Evolutionary conservation across 2,797 vertebrate genomes (phyloP).

Genomic region (Pteropus rufus): DNA sequence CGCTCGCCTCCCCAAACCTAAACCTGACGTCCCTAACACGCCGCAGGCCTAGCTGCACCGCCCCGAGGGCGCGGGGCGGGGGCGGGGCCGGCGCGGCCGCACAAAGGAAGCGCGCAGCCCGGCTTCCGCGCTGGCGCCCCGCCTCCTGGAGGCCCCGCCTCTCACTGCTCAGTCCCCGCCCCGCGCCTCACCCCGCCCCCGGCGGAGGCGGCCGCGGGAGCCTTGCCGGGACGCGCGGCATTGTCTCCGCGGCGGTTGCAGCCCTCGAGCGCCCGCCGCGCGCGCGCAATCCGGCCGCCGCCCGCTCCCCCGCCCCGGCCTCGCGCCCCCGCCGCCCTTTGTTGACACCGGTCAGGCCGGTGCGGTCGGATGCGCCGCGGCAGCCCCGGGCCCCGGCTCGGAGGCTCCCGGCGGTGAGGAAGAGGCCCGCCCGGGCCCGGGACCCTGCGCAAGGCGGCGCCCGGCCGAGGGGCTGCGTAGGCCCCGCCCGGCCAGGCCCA

Average conservation of each 20-base stretch:
- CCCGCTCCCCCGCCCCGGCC: slow-evolving; percentile 51
- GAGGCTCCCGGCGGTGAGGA: slow-evolving; percentile 72
- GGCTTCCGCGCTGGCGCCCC: slow-evolving; percentile 32
- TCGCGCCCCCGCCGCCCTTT: slow-evolving; percentile 44
- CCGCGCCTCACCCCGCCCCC: slow-evolving; percentile 30
- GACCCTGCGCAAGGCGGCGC: slow-evolving; percentile 59
- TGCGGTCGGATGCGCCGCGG: slow-evolving; percentile 70
- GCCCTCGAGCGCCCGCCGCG: slow-evolving; percentile 59
- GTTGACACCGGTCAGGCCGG: slow-evolving; percentile 64
- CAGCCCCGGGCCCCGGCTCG: slow-evolving; percentile 76
- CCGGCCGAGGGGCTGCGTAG: slow-evolving; percentile 70
- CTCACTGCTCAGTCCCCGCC: not conserved
- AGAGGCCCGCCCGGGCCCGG: slow-evolving; percentile 65
- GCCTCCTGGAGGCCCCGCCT: not conserved
- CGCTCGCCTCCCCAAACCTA: not conserved
- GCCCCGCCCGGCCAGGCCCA: slow-evolving; percentile 77
- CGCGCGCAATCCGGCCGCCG: slow-evolving; percentile 55
- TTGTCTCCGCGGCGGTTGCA: slow-evolving; percentile 70
- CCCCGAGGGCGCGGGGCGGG: too few relatives aligned
- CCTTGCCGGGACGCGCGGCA: slow-evolving; percentile 56
- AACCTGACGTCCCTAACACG: not conserved
- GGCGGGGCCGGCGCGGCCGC: not conserved
- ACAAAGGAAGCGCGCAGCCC: slow-evolving; percentile 70
- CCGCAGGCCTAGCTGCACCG: rapidly evolving
- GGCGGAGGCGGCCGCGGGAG: slow-evolving; percentile 60